Percentiles rank a stretch among this genome's conserved stretches.
Conservation (phyloP, 2,113 vertebrate species). For the Charina bottae region DNA sequence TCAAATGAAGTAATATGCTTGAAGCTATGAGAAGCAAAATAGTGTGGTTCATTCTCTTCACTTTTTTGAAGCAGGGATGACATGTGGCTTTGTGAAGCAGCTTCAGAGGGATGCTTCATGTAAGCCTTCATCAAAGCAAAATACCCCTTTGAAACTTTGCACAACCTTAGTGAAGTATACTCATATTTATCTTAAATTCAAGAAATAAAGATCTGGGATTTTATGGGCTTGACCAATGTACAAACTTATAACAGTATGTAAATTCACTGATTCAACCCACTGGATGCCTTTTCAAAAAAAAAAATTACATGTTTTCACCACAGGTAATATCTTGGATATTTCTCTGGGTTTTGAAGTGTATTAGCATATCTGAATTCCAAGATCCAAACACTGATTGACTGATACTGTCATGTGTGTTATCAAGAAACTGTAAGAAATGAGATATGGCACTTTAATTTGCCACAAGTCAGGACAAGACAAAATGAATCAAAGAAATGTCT, state of each 20-base stretch:
- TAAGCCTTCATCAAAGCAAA: neutral
- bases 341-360: neutral
- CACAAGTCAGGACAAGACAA: neutral
- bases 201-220: neutral
- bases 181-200: neutral
- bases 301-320: too few species aligned
- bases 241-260: neutral
- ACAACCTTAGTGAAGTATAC: neutral
- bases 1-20: neutral
- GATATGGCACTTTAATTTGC: neutral
- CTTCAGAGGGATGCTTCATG: neutral
- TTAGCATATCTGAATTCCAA: neutral
- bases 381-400: neutral
- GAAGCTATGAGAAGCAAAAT: neutral
- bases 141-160: neutral
- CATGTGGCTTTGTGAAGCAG: neutral
- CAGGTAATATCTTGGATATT: neutral
- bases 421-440: neutral
- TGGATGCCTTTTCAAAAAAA: neutral
- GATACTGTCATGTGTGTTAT: neutral
- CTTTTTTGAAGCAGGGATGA: neutral
- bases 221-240: neutral
- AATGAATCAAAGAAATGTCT: neutral
- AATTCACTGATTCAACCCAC: neutral
- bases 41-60: neutral